Base-by-base conservation (phyloP, 2,888 invertebrate species). In the Lasioglossum marginatum region DNA sequence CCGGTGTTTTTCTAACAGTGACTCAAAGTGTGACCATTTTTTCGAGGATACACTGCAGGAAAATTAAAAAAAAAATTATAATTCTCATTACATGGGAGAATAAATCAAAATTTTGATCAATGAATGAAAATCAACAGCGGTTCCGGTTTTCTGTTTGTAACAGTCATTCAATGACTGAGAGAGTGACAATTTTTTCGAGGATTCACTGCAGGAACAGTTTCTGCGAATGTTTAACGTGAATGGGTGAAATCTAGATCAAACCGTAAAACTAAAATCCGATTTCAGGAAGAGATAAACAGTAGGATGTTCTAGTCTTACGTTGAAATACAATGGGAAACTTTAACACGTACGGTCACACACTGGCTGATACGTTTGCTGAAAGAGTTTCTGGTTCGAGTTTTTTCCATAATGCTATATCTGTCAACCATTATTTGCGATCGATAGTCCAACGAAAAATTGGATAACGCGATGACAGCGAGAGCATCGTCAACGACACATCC, bases 261-360 rank as follows among this genome's bases (percentile, higher is more conserved):
- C 14, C 16, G 31, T 77, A 77, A 84, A 86, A 79, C 52, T 75
- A 23, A 81, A 81, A 74, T 81, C 34, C 60, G 80, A 84, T 86
- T 84, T 73, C 60, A 86, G 72, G 75, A 78, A 76, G 48, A 31
- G 80, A 84, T 81, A 83, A 77, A 74, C 68, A 60, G 77, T 57
- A 60, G 79, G 63, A 85, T 80, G 79, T 73, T 23, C 48, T 57
- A 27, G 78, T 71, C 70, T 43, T 73, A 3, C 27, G 52, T 63
- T 73, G 77, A 77, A 77, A 80, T 63, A 70, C 48, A 73, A 74
- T 68, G 83, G 52, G 74, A 66, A 43, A 68, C 45, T 37, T 12
- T 77, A 81, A 68, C 60, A 40, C 57, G 71, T 19, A 52, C 37
- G 5, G 60, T 60, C 60, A 27, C 27, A 10, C 57, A 23, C 23